These are phyloP conservation scores for Pseudomyrmex cubaensis DNA, from an alignment of 1,140 invertebrate genomes.

Conservation along the genomic window DNA sequence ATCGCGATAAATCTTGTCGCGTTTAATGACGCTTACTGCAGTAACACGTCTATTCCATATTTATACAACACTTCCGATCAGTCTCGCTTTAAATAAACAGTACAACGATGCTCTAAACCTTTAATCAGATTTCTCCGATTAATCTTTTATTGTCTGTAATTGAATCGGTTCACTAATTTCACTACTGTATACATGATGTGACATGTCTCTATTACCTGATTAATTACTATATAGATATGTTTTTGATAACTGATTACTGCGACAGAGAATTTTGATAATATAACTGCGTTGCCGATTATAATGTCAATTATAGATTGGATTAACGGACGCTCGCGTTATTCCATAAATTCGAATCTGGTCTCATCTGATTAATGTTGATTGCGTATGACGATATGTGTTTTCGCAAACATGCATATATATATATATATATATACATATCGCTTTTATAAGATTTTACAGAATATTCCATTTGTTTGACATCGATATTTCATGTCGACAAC, in stretches of 20 bases:
- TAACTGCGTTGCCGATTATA: constrained; percentile 8
- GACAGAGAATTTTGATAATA: constrained; percentile 3
- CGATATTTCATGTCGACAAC: constrained; percentile 51
- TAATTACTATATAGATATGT: neutral
- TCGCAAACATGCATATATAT: neutral
- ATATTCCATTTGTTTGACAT: constrained; percentile 56
- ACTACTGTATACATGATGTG: no score
- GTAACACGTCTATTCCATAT: neutral
- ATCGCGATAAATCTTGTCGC: constrained; percentile 13
- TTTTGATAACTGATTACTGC: constrained; percentile 1
- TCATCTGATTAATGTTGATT: constrained; percentile 34
- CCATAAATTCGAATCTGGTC: neutral
- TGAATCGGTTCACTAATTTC: no score
- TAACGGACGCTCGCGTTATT: constrained; percentile 41
- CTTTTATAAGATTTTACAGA: constrained; percentile 25
- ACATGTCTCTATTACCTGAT: neutral
- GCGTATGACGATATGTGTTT: neutral
- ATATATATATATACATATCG: neutral
- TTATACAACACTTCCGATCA: neutral
- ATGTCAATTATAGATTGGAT: constrained; percentile 34
- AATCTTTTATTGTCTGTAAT: neutral
- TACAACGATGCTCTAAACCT: neutral
- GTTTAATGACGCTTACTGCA: neutral
- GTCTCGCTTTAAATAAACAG: no score
- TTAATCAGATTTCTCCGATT: neutral